Conservation (phyloP, 2,113 vertebrate genomes). For the Heterotis niloticus region DNA sequence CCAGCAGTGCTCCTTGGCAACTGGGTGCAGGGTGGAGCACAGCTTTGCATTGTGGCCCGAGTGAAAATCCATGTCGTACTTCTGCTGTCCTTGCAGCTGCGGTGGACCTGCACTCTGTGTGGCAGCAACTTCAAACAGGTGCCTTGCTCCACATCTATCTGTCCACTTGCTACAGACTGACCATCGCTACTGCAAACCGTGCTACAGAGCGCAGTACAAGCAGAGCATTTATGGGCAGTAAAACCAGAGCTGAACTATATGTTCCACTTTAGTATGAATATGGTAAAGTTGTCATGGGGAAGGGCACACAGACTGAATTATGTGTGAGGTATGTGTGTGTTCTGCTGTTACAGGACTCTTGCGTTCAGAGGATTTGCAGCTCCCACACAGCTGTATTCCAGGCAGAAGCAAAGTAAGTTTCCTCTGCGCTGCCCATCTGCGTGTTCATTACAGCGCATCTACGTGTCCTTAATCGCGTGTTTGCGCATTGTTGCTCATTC, state of each 20-base stretch:
- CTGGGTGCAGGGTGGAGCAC: conserved; percentile 35
- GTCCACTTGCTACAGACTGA: not conserved
- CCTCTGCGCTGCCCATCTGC: not conserved
- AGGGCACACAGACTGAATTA: too few relatives aligned
- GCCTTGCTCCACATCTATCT: conserved; percentile 20
- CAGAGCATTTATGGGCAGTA: too few relatives aligned
- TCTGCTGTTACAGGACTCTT: conserved; percentile 47
- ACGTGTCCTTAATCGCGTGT: conserved; percentile 19
- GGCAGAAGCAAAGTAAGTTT: conserved; percentile 61
- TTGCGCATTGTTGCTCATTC: not conserved
- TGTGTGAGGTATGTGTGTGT: conserved; percentile 15
- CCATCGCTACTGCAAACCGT: too few relatives aligned
- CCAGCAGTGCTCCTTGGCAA: conserved; percentile 50
- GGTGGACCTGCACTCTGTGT: conserved; percentile 64
- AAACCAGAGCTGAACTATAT: not conserved
- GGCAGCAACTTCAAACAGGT: conserved; percentile 63
- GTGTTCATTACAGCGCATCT: conserved; percentile 1
- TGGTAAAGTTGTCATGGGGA: not conserved
- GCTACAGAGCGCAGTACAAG: too few relatives aligned
- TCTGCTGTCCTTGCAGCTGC: conserved; percentile 56
- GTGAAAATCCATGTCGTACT: conserved; percentile 60
- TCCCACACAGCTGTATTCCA: conserved; percentile 59
- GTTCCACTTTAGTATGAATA: not conserved
- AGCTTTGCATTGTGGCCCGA: conserved; percentile 42
- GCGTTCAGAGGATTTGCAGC: conserved; percentile 48